Conservation (phyloP, 2,797 vertebrate species). For the Crocodylus rhombifer region DNA sequence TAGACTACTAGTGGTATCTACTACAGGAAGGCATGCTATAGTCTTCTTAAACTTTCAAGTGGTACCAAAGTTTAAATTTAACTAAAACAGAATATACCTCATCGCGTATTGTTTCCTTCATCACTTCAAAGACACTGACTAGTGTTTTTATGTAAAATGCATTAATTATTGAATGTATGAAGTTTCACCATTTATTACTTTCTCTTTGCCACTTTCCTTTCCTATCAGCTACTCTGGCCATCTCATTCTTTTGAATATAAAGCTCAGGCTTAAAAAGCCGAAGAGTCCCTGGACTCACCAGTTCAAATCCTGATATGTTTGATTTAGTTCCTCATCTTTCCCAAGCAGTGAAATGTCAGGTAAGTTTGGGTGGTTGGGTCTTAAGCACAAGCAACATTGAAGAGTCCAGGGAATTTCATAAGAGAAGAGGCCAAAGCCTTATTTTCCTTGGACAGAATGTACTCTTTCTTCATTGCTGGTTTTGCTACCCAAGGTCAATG, state of each 20-base stretch:
- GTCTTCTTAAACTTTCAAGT: slow-evolving; percentile 5
- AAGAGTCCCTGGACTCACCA: not conserved
- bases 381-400: not conserved
- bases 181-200: no score
- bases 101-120: not conserved
- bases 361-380: no score
- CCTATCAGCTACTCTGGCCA: not conserved
- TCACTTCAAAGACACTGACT: not conserved
- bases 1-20: not conserved
- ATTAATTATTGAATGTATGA: not conserved
- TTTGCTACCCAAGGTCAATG: not conserved
- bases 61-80: not conserved
- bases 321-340: not conserved
- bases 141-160: not conserved
- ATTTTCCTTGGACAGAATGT: not conserved
- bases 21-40: slow-evolving; percentile 8
- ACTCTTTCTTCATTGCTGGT: not conserved
- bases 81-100: not conserved
- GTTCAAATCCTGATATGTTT: not conserved
- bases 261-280: not conserved
- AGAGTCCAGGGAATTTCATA: not conserved
- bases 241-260: not conserved
- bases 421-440: not conserved
- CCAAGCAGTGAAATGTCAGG: not conserved
- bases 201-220: not conserved